A percentile compares a stretch with the other conserved stretches of the same genome.
Evolutionary conservation across 2,797 vertebrate genomes (phyloP).

Genomic region (Xenentodon cancila): DNA sequence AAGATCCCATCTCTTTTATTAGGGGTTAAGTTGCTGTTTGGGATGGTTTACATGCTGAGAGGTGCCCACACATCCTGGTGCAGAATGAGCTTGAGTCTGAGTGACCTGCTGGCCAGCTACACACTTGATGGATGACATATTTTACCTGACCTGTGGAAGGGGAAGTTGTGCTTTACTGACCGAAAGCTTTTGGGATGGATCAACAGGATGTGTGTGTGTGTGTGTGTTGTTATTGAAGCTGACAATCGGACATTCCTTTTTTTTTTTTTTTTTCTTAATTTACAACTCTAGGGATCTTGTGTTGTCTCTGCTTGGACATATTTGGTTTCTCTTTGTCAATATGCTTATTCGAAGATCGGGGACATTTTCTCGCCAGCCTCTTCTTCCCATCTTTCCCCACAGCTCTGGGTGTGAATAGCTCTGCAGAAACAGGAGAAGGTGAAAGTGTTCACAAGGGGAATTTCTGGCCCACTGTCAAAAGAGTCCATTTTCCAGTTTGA

Average conservation of each 20-base stretch:
- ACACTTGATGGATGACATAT: conserved; percentile 18
- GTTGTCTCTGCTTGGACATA: conserved; percentile 6
- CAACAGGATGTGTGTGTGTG: conserved; percentile 31
- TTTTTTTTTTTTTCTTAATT: conserved; percentile 8
- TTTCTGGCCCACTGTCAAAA: conserved; percentile 70
- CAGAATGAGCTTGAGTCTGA: conserved; percentile 19
- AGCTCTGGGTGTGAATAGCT: conserved; percentile 31
- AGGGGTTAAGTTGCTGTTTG: conserved; percentile 21
- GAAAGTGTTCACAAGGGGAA: conserved; percentile 73
- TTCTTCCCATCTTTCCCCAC: too few species aligned
- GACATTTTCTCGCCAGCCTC: too few species aligned
- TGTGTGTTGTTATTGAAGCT: conserved; percentile 37
- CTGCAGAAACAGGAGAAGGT: conserved; percentile 64
- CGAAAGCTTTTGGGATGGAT: conserved; percentile 16
- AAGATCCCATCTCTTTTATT: conserved; percentile 37
- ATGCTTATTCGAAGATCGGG: too few species aligned
- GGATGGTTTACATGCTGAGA: conserved; percentile 7
- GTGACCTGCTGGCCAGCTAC: conserved; percentile 24
- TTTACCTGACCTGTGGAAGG: conserved; percentile 28
- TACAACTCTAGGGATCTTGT: conserved; percentile 9
- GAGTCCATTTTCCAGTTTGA: conserved; percentile 57
- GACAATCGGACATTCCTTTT: conserved; percentile 33
- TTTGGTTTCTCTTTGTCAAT: background rate
- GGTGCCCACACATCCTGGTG: background rate
- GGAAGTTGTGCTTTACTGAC: conserved; percentile 18